Evolutionary conservation across 2,888 invertebrate genomes (phyloP).

Genomic region (Ellobium chinense): DNA sequence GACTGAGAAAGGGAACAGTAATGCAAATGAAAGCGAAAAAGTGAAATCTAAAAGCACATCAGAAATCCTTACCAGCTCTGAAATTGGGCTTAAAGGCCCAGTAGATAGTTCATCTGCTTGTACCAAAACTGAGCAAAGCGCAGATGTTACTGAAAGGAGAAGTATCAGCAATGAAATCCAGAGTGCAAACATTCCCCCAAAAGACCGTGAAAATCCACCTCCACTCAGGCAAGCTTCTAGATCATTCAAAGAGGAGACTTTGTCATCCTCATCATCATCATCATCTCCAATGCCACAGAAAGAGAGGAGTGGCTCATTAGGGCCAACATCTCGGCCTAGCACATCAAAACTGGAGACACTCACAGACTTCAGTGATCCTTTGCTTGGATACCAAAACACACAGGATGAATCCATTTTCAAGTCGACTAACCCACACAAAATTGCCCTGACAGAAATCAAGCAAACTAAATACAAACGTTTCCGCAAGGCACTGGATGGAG

Average conservation of each 20-base stretch:
- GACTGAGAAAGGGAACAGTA: neutral
- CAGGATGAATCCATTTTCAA: slow-evolving; percentile 78
- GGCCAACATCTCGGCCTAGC: neutral
- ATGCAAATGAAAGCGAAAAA: neutral
- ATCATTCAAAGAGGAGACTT: neutral
- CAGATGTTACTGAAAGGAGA: no score
- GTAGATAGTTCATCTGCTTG: no score
- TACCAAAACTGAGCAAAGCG: no score
- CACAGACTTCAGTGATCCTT: slow-evolving; percentile 84
- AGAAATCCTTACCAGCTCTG: neutral
- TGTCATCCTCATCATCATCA: no score
- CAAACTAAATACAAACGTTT: slow-evolving; percentile 81
- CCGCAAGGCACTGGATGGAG: slow-evolving; percentile 87
- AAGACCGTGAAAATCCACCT: neutral
- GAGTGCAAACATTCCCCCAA: neutral
- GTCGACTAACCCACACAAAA: slow-evolving; percentile 55
- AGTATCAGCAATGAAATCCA: neutral
- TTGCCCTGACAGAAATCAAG: slow-evolving; percentile 55
- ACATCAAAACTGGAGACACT: slow-evolving; percentile 54
- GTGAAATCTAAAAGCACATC: neutral
- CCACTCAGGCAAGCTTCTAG: neutral
- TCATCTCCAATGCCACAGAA: no score
- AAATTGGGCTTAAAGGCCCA: neutral
- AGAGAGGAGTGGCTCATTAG: neutral
- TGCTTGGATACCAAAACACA: slow-evolving; percentile 82